A percentile compares a stretch with the other conserved stretches of the same genome.
Conservation (phyloP, 2,797 vertebrate species). For the Leuciscus waleckii region DNA sequence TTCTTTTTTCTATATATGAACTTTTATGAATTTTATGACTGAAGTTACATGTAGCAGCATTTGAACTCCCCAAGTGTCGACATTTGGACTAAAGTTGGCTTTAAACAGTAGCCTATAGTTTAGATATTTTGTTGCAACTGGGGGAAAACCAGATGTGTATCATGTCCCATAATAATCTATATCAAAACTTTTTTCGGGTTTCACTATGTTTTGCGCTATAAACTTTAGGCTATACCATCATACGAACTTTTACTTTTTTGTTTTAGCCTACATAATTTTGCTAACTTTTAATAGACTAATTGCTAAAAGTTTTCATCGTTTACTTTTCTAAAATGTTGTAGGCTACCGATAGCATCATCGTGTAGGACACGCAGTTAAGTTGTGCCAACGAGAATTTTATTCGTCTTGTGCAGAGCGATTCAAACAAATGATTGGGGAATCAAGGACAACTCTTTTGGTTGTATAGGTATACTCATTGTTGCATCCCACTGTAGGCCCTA, state of each 20-base stretch:
- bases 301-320: neutral
- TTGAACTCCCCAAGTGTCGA: constrained; percentile 37
- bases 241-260: neutral
- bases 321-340: constrained; percentile 1
- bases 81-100: neutral
- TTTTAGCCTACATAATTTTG: neutral
- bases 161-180: neutral
- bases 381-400: neutral
- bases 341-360: neutral
- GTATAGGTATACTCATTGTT: neutral
- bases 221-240: neutral
- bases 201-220: neutral
- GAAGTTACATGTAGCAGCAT: neutral
- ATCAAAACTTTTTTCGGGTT: neutral
- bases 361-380: neutral
- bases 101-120: neutral
- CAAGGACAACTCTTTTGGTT: neutral
- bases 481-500: neutral
- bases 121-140: neutral
- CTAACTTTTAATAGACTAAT: neutral
- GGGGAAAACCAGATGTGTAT: neutral
- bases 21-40: too few relatives aligned
- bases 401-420: neutral
- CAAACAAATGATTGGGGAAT: neutral
- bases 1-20: too few relatives aligned